These are phyloP conservation scores for Microtus pennsylvanicus DNA, from an alignment of 2,113 vertebrate genomes.

Conservation along the genomic window DNA sequence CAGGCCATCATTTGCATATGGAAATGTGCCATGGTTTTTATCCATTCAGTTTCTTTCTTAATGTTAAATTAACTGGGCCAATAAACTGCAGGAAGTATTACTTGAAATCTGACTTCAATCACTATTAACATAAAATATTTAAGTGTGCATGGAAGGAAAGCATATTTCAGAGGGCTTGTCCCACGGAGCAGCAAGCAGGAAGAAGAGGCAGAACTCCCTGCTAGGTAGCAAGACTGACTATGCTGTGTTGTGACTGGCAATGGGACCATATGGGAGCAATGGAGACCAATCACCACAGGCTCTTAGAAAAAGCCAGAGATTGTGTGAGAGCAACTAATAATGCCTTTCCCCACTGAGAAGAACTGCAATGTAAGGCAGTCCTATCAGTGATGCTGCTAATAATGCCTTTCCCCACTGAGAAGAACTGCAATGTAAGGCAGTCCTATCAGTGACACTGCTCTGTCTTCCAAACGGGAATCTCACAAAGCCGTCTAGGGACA, in stretches of 20 bases:
- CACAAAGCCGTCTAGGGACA: background rate
- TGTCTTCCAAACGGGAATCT: background rate
- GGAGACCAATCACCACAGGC: background rate
- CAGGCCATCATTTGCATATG: slow-evolving; percentile 78
- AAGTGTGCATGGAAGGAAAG: slow-evolving; percentile 64
- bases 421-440: background rate
- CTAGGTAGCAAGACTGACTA: background rate
- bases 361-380: background rate
- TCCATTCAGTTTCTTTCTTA: slow-evolving; percentile 77
- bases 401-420: background rate
- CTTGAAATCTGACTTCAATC: slow-evolving; percentile 81
- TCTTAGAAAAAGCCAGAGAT: background rate
- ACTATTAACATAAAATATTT: slow-evolving; percentile 83
- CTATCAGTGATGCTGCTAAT: background rate
- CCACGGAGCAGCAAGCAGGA: background rate
- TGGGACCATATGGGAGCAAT: background rate
- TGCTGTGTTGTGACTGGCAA: background rate
- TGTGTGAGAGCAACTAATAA: background rate
- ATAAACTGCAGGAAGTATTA: slow-evolving; percentile 80
- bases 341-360: background rate
- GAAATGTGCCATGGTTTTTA: slow-evolving; percentile 72
- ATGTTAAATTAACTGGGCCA: slow-evolving; percentile 82
- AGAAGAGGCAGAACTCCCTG: background rate
- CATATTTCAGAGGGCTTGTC: slow-evolving; percentile 41
- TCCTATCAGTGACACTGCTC: background rate